Base-by-base conservation (phyloP, 1,140 invertebrate species). In the Steinernema khuongi region DNA sequence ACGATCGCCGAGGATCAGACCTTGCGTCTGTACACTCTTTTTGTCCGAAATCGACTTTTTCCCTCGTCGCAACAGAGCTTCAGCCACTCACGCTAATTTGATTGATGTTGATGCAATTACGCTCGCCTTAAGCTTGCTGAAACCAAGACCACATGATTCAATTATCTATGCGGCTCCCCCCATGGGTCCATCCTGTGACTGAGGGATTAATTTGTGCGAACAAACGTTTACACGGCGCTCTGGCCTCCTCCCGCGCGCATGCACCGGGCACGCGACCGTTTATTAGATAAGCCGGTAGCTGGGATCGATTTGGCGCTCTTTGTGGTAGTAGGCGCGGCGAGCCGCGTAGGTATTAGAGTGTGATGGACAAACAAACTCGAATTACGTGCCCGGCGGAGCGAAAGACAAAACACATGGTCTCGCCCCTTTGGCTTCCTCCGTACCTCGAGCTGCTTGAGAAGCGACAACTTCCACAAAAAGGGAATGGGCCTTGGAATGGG, bases 61-160 rank as follows among this genome's bases (percentile, higher is more conserved):
- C 26, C 50, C 14, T 60, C 50, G 50, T 60, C 50, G 50, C 50
- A 60, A 60, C 50, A 60, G 14, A 14, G 36, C n/a, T 41, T 41
- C 36, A n/a, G n/a, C 36, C 50, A 60, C 50, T 60, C 50, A 60
- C 14, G 26, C 50, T 60, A 60, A 60, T 60, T 60, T 60, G 50
- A 60, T 60, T 60, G 50, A 60, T 60, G 50, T 22, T 60, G 50
- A 60, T 60, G 50, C 26, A 22, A 60, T 60, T 60, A 60, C 50
- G 50, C 50, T 60, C 26, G 11, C 50, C 50, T 7, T 14, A 60
- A 41, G n/a, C n/a, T 7, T n/a, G 36, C 36, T 41, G 7, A 22
- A 22, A 22, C 50, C 50, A 60, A 60, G 50, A 60, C 50, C 26
- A 11, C 26, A 60, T 60, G 50, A 60, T 60, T 22, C 11, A 60